Evolutionary conservation across 2,113 vertebrate genomes (phyloP).

Genomic region (Verasper variegatus): DNA sequence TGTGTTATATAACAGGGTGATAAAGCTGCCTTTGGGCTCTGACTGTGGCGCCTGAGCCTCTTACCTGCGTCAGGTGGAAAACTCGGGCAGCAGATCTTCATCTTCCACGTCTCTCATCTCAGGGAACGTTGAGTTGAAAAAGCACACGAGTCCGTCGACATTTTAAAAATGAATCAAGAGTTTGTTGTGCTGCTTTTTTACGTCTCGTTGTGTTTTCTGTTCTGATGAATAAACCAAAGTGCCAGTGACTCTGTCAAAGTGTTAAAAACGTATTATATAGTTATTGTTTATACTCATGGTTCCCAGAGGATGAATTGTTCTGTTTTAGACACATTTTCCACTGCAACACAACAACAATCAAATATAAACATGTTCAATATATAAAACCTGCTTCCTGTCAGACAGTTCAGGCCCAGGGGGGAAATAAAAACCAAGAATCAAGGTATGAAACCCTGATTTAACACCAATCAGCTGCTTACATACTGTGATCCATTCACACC

Average conservation of each 20-base stretch:
- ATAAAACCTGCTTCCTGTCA: no score
- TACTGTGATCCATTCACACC: no score
- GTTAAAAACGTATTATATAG: neutral
- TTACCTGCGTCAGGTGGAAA: constrained; percentile 74
- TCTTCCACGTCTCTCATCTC: constrained; percentile 38
- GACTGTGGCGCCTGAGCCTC: constrained; percentile 77
- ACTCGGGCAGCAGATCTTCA: constrained; percentile 48
- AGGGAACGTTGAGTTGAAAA: constrained; percentile 1
- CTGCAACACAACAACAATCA: no score
- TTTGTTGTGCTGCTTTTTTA: neutral
- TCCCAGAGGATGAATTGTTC: neutral
- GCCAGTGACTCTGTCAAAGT: neutral
- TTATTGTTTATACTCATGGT: neutral
- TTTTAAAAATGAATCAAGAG: neutral
- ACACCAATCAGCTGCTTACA: no score
- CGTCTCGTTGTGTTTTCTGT: neutral
- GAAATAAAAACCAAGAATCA: no score
- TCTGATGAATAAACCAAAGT: neutral
- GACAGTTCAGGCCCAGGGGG: no score
- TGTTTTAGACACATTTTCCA: neutral
- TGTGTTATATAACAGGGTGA: constrained; percentile 73
- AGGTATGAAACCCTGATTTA: no score
- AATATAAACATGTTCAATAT: no score
- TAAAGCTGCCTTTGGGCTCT: constrained; percentile 87
- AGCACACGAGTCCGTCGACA: neutral